Evolutionary conservation across 2,888 invertebrate genomes (phyloP), one percentile per base, ranked within the genome.

Genomic region (Drosophila subquinaria): DNA sequence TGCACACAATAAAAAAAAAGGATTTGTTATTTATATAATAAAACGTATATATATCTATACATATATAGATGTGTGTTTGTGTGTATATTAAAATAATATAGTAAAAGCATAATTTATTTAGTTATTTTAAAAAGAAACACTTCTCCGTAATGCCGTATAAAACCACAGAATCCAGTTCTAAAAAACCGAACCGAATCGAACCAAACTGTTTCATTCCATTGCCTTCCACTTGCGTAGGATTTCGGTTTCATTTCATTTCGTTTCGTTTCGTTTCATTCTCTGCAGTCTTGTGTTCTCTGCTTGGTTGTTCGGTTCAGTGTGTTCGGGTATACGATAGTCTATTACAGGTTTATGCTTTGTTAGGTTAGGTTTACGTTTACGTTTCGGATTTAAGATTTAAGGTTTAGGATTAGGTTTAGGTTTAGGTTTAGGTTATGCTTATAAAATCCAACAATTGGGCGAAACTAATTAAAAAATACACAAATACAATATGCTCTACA

Each of bases 41-140:
- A 30, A 59, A 30, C 50, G 15, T 42, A 43, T 56, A 35, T 55
- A 30, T 55, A 33, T 30, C 0, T 17, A 55, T 43, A 53, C 53
- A 35, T 38, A 15, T 53, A 17, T 51, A n/a, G 50, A 33, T 61
- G 35, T 56, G 47, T 42, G 6, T 52, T 40, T 69, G 20, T 59
- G 33, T 59, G 48, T 57, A 8, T 63, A 43, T 56, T 60, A 50
- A 61, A 73, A 56, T 73, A 73, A 65, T 62, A 59, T 71, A 57
- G 68, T 79, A 79, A 79, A 82, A 76, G 81, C 81, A 76, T 76
- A 76, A 71, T 71, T 76, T 70, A 80, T 80, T 76, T 76, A 80
- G 76, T 70, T 55, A 23, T 38, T 51, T 47, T 43, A 47, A 69
- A 55, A 53, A 50, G 61, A 62, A 78, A 79, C 59, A 57, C 80